Percentiles rank a stretch among this genome's conserved stretches.
Evolutionary conservation across 2,797 vertebrate genomes (phyloP).

Genomic region (Odontamblyopus lacepedii): DNA sequence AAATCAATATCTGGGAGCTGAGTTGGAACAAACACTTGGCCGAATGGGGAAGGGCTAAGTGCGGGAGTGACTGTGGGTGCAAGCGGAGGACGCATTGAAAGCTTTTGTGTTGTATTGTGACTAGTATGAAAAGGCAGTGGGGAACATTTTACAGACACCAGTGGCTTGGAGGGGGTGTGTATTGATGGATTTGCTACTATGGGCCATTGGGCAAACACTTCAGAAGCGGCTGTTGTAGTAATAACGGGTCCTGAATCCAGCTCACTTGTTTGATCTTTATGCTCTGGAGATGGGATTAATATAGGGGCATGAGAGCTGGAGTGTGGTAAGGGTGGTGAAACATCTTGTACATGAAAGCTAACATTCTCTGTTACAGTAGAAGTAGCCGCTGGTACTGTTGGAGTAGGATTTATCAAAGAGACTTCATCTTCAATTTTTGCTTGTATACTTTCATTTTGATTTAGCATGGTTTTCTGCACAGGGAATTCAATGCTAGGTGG

Average conservation of each 20-base stretch:
- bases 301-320: conserved; percentile 1
- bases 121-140: neutral
- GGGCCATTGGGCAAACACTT: neutral
- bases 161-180: neutral
- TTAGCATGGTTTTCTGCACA: neutral
- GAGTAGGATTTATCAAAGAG: conserved; percentile 4
- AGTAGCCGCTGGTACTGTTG: conserved; percentile 12
- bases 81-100: neutral
- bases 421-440: conserved; percentile 7
- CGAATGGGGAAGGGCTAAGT: conserved; percentile 6
- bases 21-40: conserved; percentile 18
- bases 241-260: neutral
- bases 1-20: conserved; percentile 29
- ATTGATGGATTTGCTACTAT: conserved; percentile 2
- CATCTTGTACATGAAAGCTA: conserved; percentile 21
- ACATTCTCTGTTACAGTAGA: conserved; percentile 8
- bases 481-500: neutral
- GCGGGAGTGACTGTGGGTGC: conserved; percentile 4
- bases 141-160: neutral
- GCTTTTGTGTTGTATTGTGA: neutral
- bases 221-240: neutral
- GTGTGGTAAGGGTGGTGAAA: neutral
- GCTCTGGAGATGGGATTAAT: neutral
- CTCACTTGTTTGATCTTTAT: neutral
- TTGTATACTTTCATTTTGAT: neutral